Percentiles rank a stretch among this genome's conserved stretches.
These are phyloP conservation scores for Danio aesculapii DNA, from an alignment of 2,797 vertebrate species.

Conservation along the genomic window DNA sequence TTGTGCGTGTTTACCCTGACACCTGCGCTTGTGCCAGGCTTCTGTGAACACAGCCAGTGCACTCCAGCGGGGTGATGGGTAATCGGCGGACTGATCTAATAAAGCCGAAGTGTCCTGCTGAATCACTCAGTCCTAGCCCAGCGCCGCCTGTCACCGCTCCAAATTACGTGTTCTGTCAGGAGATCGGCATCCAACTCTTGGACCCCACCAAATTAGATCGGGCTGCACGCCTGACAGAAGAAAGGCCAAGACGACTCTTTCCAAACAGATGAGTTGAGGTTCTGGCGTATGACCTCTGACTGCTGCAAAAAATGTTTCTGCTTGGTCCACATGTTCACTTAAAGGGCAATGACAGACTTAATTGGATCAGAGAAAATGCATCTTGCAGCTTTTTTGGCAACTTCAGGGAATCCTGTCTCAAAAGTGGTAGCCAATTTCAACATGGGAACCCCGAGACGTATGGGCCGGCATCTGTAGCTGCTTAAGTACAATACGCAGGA, in stretches of 20 bases:
- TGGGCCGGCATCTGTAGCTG: constrained; percentile 62
- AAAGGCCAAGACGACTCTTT: constrained; percentile 60
- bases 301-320: constrained; percentile 61
- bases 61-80: constrained; percentile 47
- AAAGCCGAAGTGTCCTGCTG: constrained; percentile 60
- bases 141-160: constrained; percentile 61
- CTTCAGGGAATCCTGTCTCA: constrained; percentile 63
- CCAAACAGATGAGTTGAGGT: constrained; percentile 61
- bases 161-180: constrained; percentile 70
- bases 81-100: constrained; percentile 62
- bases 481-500: constrained; percentile 62
- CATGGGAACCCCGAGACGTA: constrained; percentile 54
- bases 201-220: constrained; percentile 69
- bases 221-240: constrained; percentile 64
- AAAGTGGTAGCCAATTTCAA: constrained; percentile 63
- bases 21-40: constrained; percentile 42
- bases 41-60: constrained; percentile 30
- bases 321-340: constrained; percentile 69
- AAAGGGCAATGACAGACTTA: constrained; percentile 74
- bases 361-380: constrained; percentile 70
- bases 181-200: constrained; percentile 65
- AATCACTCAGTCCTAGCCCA: constrained; percentile 61
- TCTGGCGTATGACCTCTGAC: constrained; percentile 71
- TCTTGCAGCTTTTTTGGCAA: constrained; percentile 64
- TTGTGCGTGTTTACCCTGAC: constrained; percentile 34